Evolutionary conservation across 2,113 vertebrate species (phyloP).

Genomic region (Rhinolophus sinicus): DNA sequence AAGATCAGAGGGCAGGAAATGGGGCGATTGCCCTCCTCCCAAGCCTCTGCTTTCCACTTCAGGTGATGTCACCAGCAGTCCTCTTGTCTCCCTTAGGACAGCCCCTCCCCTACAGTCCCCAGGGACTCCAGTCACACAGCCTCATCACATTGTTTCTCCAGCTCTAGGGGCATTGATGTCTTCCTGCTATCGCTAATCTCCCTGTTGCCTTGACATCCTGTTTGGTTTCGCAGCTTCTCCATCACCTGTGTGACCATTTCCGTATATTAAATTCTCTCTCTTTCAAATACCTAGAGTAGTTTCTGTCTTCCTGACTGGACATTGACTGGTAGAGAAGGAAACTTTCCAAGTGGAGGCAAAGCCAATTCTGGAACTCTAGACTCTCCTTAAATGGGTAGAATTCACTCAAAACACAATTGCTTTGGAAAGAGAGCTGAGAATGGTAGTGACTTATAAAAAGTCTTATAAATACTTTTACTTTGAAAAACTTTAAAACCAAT

Average conservation of each 20-base stretch:
- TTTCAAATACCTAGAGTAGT: neutral
- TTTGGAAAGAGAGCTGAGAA: neutral
- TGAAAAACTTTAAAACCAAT: neutral
- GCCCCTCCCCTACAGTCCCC: neutral
- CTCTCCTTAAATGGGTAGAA: neutral
- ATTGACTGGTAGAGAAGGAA: neutral
- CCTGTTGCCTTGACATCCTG: no score
- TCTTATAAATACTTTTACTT: neutral
- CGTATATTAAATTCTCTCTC: neutral
- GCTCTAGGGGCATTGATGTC: neutral
- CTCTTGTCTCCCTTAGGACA: neutral
- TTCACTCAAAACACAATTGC: neutral
- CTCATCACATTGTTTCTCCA: no score
- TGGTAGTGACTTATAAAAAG: neutral
- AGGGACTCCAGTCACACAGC: neutral
- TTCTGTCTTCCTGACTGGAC: neutral
- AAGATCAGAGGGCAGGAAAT: neutral
- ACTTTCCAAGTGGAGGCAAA: neutral
- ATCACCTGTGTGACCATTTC: neutral
- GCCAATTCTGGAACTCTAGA: neutral
- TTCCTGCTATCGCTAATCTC: neutral
- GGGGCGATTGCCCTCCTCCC: no score
- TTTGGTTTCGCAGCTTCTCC: neutral
- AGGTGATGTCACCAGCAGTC: neutral
- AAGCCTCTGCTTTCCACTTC: neutral